A percentile compares a stretch with the other conserved stretches of the same genome.
Evolutionary conservation across 2,888 invertebrate species (phyloP).

Genomic region (Heliconius hortense): DNA sequence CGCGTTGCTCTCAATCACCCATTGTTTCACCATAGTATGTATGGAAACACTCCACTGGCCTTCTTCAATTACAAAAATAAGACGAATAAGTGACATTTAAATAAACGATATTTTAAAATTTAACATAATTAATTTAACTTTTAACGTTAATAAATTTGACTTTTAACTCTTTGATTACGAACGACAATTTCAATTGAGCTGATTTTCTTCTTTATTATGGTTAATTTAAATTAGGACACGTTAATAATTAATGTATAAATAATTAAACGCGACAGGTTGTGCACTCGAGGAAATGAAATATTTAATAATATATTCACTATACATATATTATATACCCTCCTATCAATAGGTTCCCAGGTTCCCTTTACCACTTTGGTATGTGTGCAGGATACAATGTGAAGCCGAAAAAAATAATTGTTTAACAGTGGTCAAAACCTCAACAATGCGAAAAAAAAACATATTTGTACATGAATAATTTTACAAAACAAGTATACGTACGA

Average conservation of each 20-base stretch:
- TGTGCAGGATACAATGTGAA: too few relatives aligned
- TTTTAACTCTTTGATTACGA: not conserved
- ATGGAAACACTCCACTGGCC: conserved; percentile 21
- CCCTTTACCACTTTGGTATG: too few relatives aligned
- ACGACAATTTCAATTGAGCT: not conserved
- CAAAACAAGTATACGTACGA: too few relatives aligned
- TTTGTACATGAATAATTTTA: too few relatives aligned
- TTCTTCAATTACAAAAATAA: conserved; percentile 17
- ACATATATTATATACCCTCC: too few relatives aligned
- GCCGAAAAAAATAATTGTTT: too few relatives aligned
- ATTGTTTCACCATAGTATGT: conserved; percentile 54
- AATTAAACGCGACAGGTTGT: too few relatives aligned
- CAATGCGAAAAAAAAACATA: too few relatives aligned
- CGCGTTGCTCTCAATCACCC: conserved; percentile 49
- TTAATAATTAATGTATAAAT: not conserved
- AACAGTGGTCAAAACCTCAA: too few relatives aligned
- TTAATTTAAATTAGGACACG: not conserved
- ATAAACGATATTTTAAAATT: not conserved
- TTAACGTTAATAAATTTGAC: not conserved
- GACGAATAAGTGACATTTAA: not conserved
- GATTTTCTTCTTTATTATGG: not conserved
- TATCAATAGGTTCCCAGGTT: not conserved
- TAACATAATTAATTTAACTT: not conserved
- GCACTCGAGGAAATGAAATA: too few relatives aligned
- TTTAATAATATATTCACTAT: not conserved